Evolutionary conservation across 2,113 vertebrate species (phyloP).

Genomic region (Petrocephalus zakoni): DNA sequence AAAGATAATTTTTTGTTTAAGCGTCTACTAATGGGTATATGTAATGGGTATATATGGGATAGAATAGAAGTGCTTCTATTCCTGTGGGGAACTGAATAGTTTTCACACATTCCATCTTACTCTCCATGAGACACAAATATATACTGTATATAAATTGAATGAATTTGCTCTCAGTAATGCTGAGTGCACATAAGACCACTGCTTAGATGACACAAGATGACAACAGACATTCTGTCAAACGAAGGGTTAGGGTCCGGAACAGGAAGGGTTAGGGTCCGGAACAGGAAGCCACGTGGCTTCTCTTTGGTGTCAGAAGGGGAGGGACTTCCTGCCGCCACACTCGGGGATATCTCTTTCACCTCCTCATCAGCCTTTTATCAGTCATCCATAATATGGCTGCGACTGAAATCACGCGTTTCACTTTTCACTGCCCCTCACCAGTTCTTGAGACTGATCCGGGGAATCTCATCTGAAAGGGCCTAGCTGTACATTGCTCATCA

Average conservation of each 20-base stretch:
- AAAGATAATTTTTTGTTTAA: background rate
- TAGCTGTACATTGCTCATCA: background rate
- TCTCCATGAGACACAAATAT: background rate
- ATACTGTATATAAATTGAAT: too few relatives aligned
- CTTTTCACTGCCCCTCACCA: background rate
- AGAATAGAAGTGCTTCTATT: background rate
- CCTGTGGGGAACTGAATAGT: background rate
- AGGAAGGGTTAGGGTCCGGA: too few relatives aligned
- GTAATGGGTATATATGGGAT: background rate
- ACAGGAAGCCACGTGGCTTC: background rate
- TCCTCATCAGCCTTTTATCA: background rate
- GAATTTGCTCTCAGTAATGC: background rate
- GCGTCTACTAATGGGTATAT: background rate
- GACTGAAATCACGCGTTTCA: background rate
- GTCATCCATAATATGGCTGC: background rate
- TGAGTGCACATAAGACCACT: background rate
- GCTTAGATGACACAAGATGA: background rate
- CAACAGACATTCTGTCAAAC: background rate
- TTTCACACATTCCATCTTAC: background rate
- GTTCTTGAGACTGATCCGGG: background rate
- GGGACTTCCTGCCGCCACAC: background rate
- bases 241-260: background rate
- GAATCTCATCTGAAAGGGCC: background rate
- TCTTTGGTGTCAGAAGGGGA: background rate
- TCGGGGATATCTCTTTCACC: background rate